These are phyloP conservation scores for Silurus aristotelis DNA, from an alignment of 2,797 vertebrate genomes.

Conservation along the genomic window DNA sequence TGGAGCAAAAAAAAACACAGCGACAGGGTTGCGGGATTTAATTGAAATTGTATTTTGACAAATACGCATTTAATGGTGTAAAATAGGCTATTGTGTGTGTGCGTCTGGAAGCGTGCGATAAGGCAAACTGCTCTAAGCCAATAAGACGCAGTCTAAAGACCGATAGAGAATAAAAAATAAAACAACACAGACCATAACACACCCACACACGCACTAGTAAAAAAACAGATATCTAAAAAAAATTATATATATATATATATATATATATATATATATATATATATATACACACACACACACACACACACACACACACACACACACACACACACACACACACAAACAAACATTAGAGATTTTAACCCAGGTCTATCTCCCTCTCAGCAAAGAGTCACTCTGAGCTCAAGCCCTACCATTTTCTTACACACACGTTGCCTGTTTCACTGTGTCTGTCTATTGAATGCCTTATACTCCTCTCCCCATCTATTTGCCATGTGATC, in stretches of 20 bases:
- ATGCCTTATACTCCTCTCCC: constrained; percentile 43
- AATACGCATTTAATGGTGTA: constrained; percentile 81
- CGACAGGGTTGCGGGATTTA: constrained; percentile 67
- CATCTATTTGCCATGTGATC: constrained; percentile 43
- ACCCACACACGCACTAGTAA: neutral
- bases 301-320: constrained; percentile 40
- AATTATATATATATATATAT: no score
- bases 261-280: no score
- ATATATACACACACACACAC: no score
- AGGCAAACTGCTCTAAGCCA: constrained; percentile 76
- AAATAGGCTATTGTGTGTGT: constrained; percentile 78
- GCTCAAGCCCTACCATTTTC: constrained; percentile 77
- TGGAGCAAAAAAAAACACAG: constrained; percentile 63
- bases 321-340: constrained; percentile 48
- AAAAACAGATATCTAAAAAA: no score
- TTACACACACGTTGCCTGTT: constrained; percentile 58
- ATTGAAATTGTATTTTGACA: constrained; percentile 84
- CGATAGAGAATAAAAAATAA: constrained; percentile 49
- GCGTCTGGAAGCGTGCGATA: constrained; percentile 78
- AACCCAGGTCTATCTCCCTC: constrained; percentile 45
- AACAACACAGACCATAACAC: constrained; percentile 45
- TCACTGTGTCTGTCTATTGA: constrained; percentile 50
- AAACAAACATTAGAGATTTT: constrained; percentile 42
- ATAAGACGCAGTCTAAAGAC: constrained; percentile 72
- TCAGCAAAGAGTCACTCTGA: constrained; percentile 49